Percentiles rank a stretch among this genome's conserved stretches.
Evolutionary conservation across 64 coral and sea anemone genomes (phyloP).

Genomic region (Montipora capricornis): DNA sequence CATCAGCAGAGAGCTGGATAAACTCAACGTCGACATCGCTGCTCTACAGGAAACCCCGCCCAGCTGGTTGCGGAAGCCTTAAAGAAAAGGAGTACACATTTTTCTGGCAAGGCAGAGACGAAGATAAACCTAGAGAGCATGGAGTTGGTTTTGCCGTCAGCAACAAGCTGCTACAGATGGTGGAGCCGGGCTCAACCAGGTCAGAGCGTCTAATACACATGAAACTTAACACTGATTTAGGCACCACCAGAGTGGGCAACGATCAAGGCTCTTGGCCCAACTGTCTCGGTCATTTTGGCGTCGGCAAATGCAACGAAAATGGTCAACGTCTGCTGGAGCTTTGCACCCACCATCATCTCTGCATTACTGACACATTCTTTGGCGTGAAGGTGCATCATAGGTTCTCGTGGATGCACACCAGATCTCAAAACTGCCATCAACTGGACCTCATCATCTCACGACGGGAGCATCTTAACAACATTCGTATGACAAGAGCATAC

Average conservation of each 20-base stretch:
- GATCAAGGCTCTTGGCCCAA: constrained; percentile 22
- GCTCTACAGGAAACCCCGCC: constrained; percentile 66
- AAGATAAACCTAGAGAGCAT: constrained; percentile 50
- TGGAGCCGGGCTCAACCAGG: background rate
- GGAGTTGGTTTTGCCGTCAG: constrained; percentile 57
- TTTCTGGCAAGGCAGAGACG: constrained; percentile 52
- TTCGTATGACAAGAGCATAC: constrained; percentile 10
- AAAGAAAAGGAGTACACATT: constrained; percentile 56
- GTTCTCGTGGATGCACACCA: background rate
- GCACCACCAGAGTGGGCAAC: background rate
- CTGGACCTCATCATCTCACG: constrained; percentile 37
- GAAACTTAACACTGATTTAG: no score
- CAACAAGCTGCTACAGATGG: background rate
- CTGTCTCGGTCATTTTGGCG: background rate
- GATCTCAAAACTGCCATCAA: constrained; percentile 15
- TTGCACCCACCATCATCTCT: background rate
- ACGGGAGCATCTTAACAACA: background rate
- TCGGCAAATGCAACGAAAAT: background rate
- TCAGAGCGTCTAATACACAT: background rate
- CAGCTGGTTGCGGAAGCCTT: constrained; percentile 17
- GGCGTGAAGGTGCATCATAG: background rate
- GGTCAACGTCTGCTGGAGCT: background rate
- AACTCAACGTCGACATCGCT: constrained; percentile 57
- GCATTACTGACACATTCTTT: constrained; percentile 26
- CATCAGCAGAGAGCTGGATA: constrained; percentile 50